These are phyloP conservation scores for Brachyptera risi DNA, from an alignment of 2,888 invertebrate genomes.

Conservation along the genomic window DNA sequence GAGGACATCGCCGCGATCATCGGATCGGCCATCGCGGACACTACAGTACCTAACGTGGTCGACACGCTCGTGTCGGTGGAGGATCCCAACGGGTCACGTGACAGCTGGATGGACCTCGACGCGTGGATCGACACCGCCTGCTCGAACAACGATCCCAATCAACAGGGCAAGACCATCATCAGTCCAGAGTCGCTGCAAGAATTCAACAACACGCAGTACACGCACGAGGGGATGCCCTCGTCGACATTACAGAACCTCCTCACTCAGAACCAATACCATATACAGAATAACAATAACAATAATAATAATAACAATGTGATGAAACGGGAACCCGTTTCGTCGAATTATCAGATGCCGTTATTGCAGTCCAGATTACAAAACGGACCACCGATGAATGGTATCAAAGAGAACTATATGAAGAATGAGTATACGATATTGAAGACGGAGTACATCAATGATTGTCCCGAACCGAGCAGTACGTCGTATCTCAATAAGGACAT, in stretches of 20 bases:
- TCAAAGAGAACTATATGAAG: constrained; percentile 49
- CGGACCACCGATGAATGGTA: constrained; percentile 48
- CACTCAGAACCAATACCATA: constrained; percentile 50
- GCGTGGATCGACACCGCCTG: constrained; percentile 82
- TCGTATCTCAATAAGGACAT: constrained; percentile 34
- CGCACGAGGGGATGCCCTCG: constrained; percentile 48
- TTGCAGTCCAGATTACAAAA: constrained; percentile 77
- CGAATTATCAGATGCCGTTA: constrained; percentile 62
- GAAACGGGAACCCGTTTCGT: constrained; percentile 35
- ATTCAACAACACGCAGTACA: constrained; percentile 35
- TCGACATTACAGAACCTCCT: constrained; percentile 73
- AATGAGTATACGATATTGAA: constrained; percentile 34
- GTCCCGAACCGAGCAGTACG: constrained; percentile 30
- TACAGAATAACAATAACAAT: no score
- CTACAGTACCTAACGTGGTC: constrained; percentile 66
- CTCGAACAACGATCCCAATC: constrained; percentile 45
- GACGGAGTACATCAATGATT: constrained; percentile 28
- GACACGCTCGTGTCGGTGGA: constrained; percentile 50
- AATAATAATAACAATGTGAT: constrained; percentile 32
- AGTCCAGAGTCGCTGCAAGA: constrained; percentile 55
- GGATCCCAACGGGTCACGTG: constrained; percentile 62
- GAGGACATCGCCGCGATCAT: constrained; percentile 84
- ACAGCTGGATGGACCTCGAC: constrained; percentile 85
- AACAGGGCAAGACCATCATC: constrained; percentile 59
- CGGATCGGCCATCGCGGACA: constrained; percentile 84